Evolutionary conservation across 2,888 invertebrate species (phyloP), one percentile per base, ranked within the genome.

Genomic region (Coronaproctus castanopsis): DNA sequence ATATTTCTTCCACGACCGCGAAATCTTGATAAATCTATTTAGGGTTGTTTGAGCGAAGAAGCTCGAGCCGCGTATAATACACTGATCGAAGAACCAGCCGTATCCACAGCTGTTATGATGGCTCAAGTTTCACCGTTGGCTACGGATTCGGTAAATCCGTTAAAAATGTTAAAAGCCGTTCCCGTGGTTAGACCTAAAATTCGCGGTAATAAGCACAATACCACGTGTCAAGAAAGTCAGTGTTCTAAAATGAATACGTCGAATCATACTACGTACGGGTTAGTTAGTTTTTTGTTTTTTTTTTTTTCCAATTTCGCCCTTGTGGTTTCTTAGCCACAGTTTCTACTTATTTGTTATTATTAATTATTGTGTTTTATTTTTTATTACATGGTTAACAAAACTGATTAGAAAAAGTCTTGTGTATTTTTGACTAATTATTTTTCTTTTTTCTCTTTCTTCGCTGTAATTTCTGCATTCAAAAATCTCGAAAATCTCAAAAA

Each of bases 21-120:
- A 36, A 36, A 36, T 36, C n/a, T n/a, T 36, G 36, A 36, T 8
- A 36, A 36, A 5, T 36, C 36, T 14, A 73, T 76, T 61, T 76
- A 90, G 89, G 81, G 83, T 24, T 83, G 84, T 24, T 78, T 92
- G 67, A 87, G 88, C 20, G 85, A 86, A 68, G 90, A 92, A 72
- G 87, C 91, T 54, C 90, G 89, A 70, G 82, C 87, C 68, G 96
- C 92, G 0, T 97, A 97, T 75, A 86, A 88, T 68, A 85, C 87
- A 67, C 76, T 97, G 57, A 90, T 97, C 58, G 92, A 93, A 70
- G 79, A 83, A 63, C 81, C 82, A 53, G 36, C 57, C 18, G 57
- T 57, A 49, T 57, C 57, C 2, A 57, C 57, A 20, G 50, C 57
- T 8, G 36, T 50, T 1, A 55, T 57, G 21, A 65, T 67, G 21